Percentiles rank a stretch among this genome's conserved stretches.
Evolutionary conservation across 1,140 invertebrate species (phyloP).

Genomic region (Meloidogyne exigua): DNA sequence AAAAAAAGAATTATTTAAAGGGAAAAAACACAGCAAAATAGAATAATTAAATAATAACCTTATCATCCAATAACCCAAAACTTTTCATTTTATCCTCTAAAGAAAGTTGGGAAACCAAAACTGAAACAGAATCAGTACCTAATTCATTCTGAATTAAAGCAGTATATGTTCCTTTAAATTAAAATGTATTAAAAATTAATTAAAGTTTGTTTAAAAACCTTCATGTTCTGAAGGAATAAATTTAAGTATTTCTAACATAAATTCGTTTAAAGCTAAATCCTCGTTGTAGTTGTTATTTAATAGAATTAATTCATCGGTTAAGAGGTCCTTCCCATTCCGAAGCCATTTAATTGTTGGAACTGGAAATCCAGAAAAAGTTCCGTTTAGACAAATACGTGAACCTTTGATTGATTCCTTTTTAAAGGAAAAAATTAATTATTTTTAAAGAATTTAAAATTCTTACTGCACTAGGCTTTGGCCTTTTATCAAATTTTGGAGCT

Average conservation of each 20-base stretch:
- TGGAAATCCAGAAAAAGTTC: conserved; percentile 6
- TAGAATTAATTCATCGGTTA: conserved; percentile 7
- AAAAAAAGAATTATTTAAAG: too few relatives aligned
- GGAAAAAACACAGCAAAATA: not conserved
- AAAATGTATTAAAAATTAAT: not conserved
- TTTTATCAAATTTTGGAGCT: conserved; percentile 16
- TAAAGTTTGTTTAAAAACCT: not conserved
- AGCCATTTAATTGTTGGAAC: conserved; percentile 20
- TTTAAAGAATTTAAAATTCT: not conserved
- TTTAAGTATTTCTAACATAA: conserved; percentile 21
- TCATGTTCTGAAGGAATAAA: conserved; percentile 19
- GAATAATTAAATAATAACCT: not conserved
- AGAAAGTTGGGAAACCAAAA: conserved; percentile 16
- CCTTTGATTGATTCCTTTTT: conserved; percentile 19
- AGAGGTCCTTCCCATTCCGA: conserved; percentile 16
- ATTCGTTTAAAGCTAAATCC: conserved; percentile 8
- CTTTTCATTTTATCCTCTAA: conserved; percentile 6
- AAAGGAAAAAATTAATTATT: not conserved
- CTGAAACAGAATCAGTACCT: conserved; percentile 18
- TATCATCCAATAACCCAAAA: not conserved
- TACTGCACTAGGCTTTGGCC: conserved; percentile 18
- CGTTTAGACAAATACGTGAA: conserved; percentile 18
- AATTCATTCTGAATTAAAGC: conserved; percentile 20
- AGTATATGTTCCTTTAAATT: conserved; percentile 16
- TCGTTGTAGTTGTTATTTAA: conserved; percentile 20